These are phyloP conservation scores for Tyrophagus putrescentiae DNA, from an alignment of 1,140 invertebrate species.

Conservation along the genomic window DNA sequence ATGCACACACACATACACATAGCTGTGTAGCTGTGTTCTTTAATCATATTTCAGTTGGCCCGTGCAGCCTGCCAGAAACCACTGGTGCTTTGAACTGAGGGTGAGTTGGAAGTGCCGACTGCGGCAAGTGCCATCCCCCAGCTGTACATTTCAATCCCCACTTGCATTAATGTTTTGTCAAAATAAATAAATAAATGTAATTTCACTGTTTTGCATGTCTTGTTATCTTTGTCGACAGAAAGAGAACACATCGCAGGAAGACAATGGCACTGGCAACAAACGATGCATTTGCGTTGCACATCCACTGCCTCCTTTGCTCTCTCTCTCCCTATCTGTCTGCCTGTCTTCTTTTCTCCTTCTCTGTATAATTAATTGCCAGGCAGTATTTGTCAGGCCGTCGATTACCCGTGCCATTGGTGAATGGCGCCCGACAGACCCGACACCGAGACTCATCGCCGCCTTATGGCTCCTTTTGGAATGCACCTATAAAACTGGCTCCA, in stretches of 20 bases:
- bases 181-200: constrained; percentile 16
- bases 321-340: not conserved
- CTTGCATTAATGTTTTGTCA: constrained; percentile 5
- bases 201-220: constrained; percentile 16
- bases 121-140: not conserved
- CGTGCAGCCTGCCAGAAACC: too few species aligned
- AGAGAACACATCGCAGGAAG: not conserved
- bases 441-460: too few species aligned
- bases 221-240: not conserved
- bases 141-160: constrained; percentile 1
- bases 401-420: too few species aligned
- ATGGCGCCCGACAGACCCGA: too few species aligned
- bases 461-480: too few species aligned
- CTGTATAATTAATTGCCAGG: constrained; percentile 3
- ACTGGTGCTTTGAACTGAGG: too few species aligned
- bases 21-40: not conserved
- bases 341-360: too few species aligned
- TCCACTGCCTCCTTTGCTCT: too few species aligned
- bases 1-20: too few species aligned
- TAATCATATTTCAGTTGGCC: constrained; percentile 7
- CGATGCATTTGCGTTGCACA: constrained; percentile 1
- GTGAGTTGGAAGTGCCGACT: too few species aligned
- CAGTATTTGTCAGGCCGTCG: too few species aligned
- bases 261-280: not conserved
- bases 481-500: too few species aligned